Conservation (phyloP, 2,888 invertebrate species). For the Pasiphila rectangulata region DNA sequence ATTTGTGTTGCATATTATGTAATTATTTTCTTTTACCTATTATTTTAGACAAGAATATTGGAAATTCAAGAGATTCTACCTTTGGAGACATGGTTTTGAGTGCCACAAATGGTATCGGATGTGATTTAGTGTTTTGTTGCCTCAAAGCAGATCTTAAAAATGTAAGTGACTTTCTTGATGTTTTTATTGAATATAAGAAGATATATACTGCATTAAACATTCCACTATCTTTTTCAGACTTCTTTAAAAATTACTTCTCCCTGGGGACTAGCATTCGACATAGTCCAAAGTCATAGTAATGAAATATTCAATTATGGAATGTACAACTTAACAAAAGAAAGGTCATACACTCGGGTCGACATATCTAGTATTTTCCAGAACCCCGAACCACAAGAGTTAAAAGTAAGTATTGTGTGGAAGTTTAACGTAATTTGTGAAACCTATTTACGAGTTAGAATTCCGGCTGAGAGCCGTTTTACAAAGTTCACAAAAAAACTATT, state of each 20-base stretch:
- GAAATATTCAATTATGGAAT: conserved; percentile 40
- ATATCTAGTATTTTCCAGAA: conserved; percentile 36
- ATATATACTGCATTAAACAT: no score
- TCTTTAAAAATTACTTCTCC: conserved; percentile 27
- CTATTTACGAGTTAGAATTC: no score
- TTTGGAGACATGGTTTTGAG: conserved; percentile 47
- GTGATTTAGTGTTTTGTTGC: conserved; percentile 41
- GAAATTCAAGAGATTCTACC: conserved; percentile 46
- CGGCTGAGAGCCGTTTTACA: no score
- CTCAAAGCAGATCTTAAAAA: conserved; percentile 43
- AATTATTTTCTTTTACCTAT: not conserved
- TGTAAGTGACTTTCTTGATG: conserved; percentile 34
- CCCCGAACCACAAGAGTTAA: conserved; percentile 24
- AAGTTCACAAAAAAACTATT: no score
- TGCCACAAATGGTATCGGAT: conserved; percentile 44
- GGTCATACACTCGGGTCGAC: conserved; percentile 35
- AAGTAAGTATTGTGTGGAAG: conserved; percentile 25
- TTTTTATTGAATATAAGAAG: not conserved
- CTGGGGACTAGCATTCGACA: conserved; percentile 33
- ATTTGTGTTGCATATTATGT: not conserved
- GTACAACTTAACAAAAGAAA: conserved; percentile 28
- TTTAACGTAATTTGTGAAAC: no score
- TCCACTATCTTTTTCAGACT: conserved; percentile 23
- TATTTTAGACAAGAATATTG: conserved; percentile 50
- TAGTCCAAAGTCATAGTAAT: conserved; percentile 29